phyloP scores from a whole-genome alignment of 2,113 vertebrate species.

The Phyllostomus hastatus region DNA sequence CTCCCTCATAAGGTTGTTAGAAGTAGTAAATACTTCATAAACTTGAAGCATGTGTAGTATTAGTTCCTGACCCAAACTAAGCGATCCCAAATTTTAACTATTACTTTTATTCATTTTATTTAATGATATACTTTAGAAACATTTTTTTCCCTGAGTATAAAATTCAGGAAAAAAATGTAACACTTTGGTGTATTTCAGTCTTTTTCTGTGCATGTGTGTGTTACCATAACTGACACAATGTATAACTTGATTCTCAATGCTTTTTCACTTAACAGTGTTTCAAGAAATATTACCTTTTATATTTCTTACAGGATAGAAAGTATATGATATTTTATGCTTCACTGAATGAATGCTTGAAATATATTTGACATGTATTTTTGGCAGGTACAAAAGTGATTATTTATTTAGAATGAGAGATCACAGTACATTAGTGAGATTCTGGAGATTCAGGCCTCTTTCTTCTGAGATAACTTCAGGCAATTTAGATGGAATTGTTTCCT shows the following conservation, averaged over 20 bases:
- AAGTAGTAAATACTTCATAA: background rate
- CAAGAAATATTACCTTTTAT: background rate
- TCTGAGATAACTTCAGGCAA: background rate
- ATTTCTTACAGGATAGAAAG: conserved; percentile 2
- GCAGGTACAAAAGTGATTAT: background rate
- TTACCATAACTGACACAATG: background rate
- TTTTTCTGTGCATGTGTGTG: background rate
- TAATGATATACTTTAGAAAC: background rate
- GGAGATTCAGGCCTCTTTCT: background rate
- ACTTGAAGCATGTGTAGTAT: background rate
- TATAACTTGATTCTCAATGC: background rate
- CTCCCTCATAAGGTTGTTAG: background rate
- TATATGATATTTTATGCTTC: background rate
- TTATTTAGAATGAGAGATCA: background rate
- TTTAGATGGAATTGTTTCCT: conserved; percentile 23
- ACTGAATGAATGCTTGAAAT: background rate
- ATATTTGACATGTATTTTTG: background rate
- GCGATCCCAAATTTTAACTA: background rate
- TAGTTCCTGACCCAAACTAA: background rate
- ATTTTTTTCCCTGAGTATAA: conserved; percentile 18
- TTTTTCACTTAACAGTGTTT: conserved; percentile 28
- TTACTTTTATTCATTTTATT: conserved; percentile 37
- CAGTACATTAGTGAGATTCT: background rate
- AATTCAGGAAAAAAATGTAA: background rate
- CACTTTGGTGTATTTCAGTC: background rate